These are phyloP conservation scores for Oceanodroma tethys DNA, from an alignment of 2,113 vertebrate species.

Conservation along the genomic window DNA sequence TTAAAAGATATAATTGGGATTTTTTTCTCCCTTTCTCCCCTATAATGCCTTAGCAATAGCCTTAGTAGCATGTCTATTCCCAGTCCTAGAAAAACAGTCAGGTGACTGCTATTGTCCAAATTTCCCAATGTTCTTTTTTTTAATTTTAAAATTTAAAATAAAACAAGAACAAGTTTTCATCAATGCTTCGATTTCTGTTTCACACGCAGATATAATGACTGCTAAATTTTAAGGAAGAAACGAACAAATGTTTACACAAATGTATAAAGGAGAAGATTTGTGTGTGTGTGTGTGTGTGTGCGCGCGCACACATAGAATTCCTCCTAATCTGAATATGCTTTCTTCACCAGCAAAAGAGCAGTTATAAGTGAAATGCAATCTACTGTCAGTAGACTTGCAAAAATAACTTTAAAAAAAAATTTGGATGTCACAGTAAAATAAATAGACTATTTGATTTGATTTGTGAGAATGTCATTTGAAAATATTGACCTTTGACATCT, in stretches of 20 bases:
- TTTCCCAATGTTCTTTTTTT: not conserved
- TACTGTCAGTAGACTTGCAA: not conserved
- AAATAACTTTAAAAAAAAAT: not conserved
- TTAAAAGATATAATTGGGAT: not conserved
- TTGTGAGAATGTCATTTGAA: not conserved
- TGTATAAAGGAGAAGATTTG: not conserved
- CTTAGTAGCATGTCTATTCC: not conserved
- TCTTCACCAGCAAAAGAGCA: not conserved
- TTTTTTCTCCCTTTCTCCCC: not conserved
- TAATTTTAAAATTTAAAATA: not conserved
- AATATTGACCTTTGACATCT: not conserved
- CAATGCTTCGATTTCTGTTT: not conserved
- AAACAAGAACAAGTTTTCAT: not conserved
- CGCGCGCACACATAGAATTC: not conserved
- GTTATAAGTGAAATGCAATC: not conserved
- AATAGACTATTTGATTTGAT: not conserved
- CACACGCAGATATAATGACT: not conserved
- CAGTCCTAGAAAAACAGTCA: not conserved
- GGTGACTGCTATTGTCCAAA: not conserved
- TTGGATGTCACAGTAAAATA: not conserved
- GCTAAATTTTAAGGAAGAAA: not conserved
- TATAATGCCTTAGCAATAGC: not conserved
- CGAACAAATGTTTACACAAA: not conserved
- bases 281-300: no score
- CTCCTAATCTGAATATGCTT: not conserved